Base-by-base conservation (phyloP, 1,140 invertebrate genomes). In the Zaprionus kolodkinae region DNA sequence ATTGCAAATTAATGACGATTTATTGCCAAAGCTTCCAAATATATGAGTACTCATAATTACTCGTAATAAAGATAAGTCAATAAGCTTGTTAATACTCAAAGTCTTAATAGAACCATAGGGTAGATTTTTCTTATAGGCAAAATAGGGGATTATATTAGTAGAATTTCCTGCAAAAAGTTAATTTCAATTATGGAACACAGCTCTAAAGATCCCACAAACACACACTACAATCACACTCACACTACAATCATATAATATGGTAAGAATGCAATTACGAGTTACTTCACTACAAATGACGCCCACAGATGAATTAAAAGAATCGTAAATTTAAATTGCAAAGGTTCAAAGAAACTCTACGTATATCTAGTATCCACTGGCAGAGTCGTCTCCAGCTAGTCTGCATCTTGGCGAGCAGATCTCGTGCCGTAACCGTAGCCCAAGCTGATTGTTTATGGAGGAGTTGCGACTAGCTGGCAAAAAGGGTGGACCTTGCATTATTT, bases 271-370 rank as follows among this genome's bases (percentile, higher is more conserved):
- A 66, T 66, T 72, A 66, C 70, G 62, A 43, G 27, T 67, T 36
- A 55, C 10, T 35, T 35, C 40, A 33, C 2, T 59, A 45, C 48
- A 60, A 61, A 45, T 40, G 38, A 73, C 71, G 71, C 71, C 71
- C 71, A 68, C 64, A 68, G 40, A 73, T 61, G 45, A 72, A 73
- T 73, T 73, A 73, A 73, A 68, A 73, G 36, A 73, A 73, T 73
- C 71, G 54, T 73, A 68, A 73, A 73, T 68, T 73, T 52, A 52
- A 68, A 68, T 68, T 68, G 64, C 64, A 9, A 73, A 67, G 55
- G 45, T 56, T 48, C 45, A 6, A 45, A 52, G 43, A 27, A 65
- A 35, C 12, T 21, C 1, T 21, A 21, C 21, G 21, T 1, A 21
- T 21, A 21, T 21, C 1, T 21, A 21, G 68, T 71, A 30, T 12